Conservation (phyloP, 2,113 vertebrate species). For the Rhagologus leucostigma region DNA sequence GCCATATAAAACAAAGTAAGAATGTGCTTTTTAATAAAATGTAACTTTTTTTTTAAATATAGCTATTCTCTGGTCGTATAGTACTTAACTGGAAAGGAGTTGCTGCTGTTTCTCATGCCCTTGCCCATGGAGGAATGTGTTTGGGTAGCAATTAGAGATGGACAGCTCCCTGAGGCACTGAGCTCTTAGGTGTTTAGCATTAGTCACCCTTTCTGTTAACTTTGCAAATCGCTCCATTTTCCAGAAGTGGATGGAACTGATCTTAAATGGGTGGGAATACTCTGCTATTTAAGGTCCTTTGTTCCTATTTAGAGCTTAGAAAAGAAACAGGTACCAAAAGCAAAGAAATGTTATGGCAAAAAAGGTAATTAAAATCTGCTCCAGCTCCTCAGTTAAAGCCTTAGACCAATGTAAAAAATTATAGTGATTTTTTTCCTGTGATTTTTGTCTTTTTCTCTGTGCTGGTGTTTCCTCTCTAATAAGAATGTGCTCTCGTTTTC, state of each 20-base stretch:
- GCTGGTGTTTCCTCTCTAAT: background rate
- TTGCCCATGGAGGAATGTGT: background rate
- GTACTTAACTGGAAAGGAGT: background rate
- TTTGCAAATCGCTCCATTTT: background rate
- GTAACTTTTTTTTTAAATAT: background rate
- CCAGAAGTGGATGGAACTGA: background rate
- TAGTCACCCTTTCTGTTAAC: background rate
- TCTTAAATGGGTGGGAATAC: background rate
- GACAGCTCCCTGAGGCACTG: background rate
- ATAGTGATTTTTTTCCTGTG: background rate
- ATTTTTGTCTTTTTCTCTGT: background rate
- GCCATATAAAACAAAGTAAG: background rate
- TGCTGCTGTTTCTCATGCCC: background rate
- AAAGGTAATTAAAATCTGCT: background rate
- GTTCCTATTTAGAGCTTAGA: background rate
- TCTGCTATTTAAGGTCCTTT: background rate
- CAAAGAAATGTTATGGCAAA: background rate
- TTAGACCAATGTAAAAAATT: background rate
- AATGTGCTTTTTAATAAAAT: background rate
- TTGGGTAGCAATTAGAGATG: background rate
- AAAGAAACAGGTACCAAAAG: background rate
- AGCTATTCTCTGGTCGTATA: background rate
- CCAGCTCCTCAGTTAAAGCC: background rate
- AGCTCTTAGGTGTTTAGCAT: background rate
- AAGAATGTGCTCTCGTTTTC: background rate